Conservation (phyloP, 2,113 vertebrate genomes). For the Vimba vimba region DNA sequence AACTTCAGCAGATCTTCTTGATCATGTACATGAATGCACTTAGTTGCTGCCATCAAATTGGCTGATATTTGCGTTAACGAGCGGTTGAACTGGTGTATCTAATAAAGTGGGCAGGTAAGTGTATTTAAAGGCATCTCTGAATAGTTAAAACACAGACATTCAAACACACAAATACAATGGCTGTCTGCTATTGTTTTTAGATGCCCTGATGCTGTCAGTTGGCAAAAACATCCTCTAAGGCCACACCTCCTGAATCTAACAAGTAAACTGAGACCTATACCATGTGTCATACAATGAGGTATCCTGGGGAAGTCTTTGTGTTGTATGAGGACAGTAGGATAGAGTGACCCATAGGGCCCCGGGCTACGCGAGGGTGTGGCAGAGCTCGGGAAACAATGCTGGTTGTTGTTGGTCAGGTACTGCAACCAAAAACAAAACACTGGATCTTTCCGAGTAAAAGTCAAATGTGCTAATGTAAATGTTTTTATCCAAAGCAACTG, state of each 20-base stretch:
- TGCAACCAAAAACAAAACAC: neutral
- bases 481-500: neutral
- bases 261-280: constrained; percentile 23
- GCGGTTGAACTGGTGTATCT: no score
- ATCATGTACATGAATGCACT: no score
- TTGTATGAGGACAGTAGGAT: constrained; percentile 5
- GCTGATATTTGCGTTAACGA: no score
- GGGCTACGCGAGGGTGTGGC: constrained; percentile 31
- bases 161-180: neutral
- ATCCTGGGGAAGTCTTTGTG: neutral
- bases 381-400: constrained; percentile 17
- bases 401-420: constrained; percentile 10
- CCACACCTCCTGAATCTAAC: neutral
- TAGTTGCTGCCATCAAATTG: no score
- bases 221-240: constrained; percentile 7
- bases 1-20: no score
- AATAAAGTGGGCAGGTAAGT: neutral
- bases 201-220: constrained; percentile 13
- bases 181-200: neutral
- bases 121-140: constrained; percentile 15
- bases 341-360: neutral
- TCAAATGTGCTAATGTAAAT: neutral
- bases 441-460: neutral
- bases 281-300: constrained; percentile 19
- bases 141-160: neutral